Evolutionary conservation across 2,888 invertebrate species (phyloP), one percentile per base, ranked within the genome.

Genomic region (Ectobius pallidus): DNA sequence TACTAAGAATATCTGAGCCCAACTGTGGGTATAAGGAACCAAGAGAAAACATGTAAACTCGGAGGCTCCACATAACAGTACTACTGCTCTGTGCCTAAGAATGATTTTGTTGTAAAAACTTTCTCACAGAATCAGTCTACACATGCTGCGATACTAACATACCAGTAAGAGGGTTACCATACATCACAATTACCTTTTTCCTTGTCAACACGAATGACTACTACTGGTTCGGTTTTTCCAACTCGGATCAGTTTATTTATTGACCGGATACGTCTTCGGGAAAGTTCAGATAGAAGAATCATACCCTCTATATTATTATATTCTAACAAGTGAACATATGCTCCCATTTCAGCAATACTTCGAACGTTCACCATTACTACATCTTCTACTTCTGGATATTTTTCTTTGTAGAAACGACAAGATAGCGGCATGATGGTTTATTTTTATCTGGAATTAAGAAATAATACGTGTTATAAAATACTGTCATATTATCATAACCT

Each of bases 291-390:
- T 2, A 99, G 89, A 81, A 99, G 86, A 77, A 99, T 99, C 99
- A 99, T 99, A 80, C 97, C 98, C 84, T 99, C 99, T 78, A 98
- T 99, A 81, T 98, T 97, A 84, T 99, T 98, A 83, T 99, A 99
- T 85, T 99, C 99, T 76, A 99, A 86, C 75, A 99, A 86, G 83
- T 97, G 95, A 18, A 99, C 99, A 83, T 99, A 99, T 1, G 99
- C 99, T 74, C 99, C 99, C 99, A 99, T 99, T 87, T 99, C 99
- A 20, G 98, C 99, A 80, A 99, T 99, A 76, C 96, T 93, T 58
- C 96, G 88, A 2, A 99, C 99, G 82, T 97, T 99, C 30, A 98
- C 99, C 97, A 99, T 97, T 62, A 99, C 99, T 65, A 99, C 98
- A 90, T 99, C 99, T 80, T 99, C 99, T 74, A 98, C 91, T 83